Evolutionary conservation across 2,888 invertebrate genomes (phyloP).

Genomic region (Meandrusa payeni): DNA sequence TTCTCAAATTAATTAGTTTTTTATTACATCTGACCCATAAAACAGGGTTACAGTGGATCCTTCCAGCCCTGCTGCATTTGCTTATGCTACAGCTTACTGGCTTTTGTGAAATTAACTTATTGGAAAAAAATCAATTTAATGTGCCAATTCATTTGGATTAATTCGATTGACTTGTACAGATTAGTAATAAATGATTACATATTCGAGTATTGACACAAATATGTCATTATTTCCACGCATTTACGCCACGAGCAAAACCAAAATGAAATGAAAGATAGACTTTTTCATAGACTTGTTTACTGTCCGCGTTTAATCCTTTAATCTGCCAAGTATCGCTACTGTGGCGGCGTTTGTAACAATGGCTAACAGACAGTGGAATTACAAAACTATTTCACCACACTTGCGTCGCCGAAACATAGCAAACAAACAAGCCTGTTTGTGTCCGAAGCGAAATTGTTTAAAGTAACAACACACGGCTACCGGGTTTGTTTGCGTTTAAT

Average conservation of each 20-base stretch:
- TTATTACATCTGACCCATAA: too few relatives aligned
- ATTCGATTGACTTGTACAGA: too few relatives aligned
- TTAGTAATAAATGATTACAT: too few relatives aligned
- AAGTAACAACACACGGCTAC: slow-evolving; percentile 59
- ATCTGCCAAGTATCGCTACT: slow-evolving; percentile 64
- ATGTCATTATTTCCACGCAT: too few relatives aligned
- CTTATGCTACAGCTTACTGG: too few relatives aligned
- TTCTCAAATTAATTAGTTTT: too few relatives aligned
- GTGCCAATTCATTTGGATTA: too few relatives aligned
- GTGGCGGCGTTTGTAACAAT: slow-evolving; percentile 51
- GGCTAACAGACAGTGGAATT: slow-evolving; percentile 61
- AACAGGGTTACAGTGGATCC: too few relatives aligned
- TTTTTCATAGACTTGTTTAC: slow-evolving; percentile 59
- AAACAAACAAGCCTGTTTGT: slow-evolving; percentile 70
- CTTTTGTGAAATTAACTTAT: too few relatives aligned
- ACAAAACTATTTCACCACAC: slow-evolving; percentile 40
- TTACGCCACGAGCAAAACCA: neutral
- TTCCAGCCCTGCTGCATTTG: too few relatives aligned
- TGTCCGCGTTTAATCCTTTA: slow-evolving; percentile 62
- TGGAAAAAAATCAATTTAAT: too few relatives aligned
- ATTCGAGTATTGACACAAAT: too few relatives aligned
- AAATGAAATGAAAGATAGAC: slow-evolving; percentile 29
- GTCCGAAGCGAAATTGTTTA: slow-evolving; percentile 68
- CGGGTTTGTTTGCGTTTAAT: slow-evolving; percentile 72
- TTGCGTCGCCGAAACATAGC: slow-evolving; percentile 41